Base-by-base conservation (phyloP, 1,140 invertebrate genomes). In the Gyrodactylus bullatarudis region DNA sequence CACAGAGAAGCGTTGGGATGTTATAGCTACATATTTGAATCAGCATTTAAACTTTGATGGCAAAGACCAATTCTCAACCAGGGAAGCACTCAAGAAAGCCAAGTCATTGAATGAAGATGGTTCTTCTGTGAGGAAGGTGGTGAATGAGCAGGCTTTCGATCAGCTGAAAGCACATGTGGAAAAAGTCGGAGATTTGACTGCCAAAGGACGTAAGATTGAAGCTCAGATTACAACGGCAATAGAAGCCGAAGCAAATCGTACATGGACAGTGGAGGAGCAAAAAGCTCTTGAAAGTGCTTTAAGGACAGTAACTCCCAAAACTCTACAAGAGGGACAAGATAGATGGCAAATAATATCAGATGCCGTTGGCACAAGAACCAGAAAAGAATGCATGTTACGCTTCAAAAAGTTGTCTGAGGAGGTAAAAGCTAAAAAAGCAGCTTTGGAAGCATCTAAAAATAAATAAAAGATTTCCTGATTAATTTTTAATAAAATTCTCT, bases 361-460 rank as follows among this genome's bases (percentile, higher is more conserved):
- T 20, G 24, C 24, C 8, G 72, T 73, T 19, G 26, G 21, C 1
- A 73, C 27, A 1, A 22, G 26, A 19, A 21, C 72, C 1, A 73
- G 27, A 26, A 54, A 69, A 26, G 72, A 73, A 54, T 73, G 72
- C 24, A 73, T 73, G 21, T 22, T 73, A 20, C 1, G 72, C 1
- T 73, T 23, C 24, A 73, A 73, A 23, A 26, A 27, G n/a, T 68
- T 21, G 2, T 23, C 68, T 19, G 27, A 69, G 27, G 26, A 68
- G 24, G 27, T 73, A 20, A 22, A 68, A 20, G 72, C 72, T 26
- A 73, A 73, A 69, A 73, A 73, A 69, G 72, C 72, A 1, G 72
- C 72, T 54, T n/a, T 54, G 8, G 8, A 54, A 54, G 34, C 34
- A 54, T 8, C 34, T n/a, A 54, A 54, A 54, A 54, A 54, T 16